A percentile compares a stretch with the other conserved stretches of the same genome.
These are phyloP conservation scores for Selenia dentaria DNA, from an alignment of 2,888 invertebrate genomes.

Conservation along the genomic window DNA sequence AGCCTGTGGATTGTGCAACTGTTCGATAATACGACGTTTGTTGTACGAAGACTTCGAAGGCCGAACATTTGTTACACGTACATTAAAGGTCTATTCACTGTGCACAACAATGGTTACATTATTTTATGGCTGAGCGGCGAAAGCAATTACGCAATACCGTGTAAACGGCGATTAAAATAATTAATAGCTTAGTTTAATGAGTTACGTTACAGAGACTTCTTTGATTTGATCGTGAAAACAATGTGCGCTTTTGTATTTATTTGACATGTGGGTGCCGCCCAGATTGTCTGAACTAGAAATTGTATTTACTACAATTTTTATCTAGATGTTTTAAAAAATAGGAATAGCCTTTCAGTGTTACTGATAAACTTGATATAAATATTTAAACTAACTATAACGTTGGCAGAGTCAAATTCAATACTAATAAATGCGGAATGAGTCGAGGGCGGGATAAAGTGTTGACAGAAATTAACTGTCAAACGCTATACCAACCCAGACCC, in stretches of 20 bases:
- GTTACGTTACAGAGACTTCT: constrained; percentile 60
- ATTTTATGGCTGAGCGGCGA: constrained; percentile 68
- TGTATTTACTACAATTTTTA: neutral
- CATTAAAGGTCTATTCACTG: constrained; percentile 71
- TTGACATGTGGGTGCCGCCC: constrained; percentile 2
- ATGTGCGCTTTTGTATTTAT: constrained; percentile 30
- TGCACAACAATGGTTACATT: constrained; percentile 71
- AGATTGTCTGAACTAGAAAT: neutral
- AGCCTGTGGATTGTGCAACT: constrained; percentile 34
- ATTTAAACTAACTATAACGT: too few relatives aligned
- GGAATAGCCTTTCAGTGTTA: too few relatives aligned
- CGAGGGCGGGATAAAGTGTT: too few relatives aligned
- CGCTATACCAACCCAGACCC: too few relatives aligned
- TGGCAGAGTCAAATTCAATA: too few relatives aligned
- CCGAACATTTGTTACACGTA: constrained; percentile 55
- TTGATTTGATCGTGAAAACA: constrained; percentile 50
- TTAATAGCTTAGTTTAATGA: constrained; percentile 73
- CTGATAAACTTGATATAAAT: too few relatives aligned
- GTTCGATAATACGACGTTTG: constrained; percentile 49
- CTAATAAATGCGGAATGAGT: too few relatives aligned
- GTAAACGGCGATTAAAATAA: constrained; percentile 76
- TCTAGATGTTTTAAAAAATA: too few relatives aligned
- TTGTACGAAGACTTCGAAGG: constrained; percentile 39
- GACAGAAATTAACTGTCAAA: too few relatives aligned
- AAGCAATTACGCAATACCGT: constrained; percentile 70